phyloP scores from a whole-genome alignment of 1,140 invertebrate genomes.

The Colletes gigas region DNA sequence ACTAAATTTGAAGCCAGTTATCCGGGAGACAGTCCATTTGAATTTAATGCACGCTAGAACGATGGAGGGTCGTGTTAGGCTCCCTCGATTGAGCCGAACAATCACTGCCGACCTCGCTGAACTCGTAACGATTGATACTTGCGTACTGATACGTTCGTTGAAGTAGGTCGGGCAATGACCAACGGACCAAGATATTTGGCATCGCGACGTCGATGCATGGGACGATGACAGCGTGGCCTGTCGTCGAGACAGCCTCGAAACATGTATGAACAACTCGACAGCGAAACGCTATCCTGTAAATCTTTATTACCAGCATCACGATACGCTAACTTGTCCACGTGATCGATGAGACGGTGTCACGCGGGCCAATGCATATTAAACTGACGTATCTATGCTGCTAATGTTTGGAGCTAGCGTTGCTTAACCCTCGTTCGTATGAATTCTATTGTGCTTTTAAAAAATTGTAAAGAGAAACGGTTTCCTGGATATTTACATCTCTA shows the following conservation, averaged over 20 bases:
- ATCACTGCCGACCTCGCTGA: conserved; percentile 43
- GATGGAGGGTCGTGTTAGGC: conserved; percentile 20
- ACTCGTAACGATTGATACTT: conserved; percentile 36
- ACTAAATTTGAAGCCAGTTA: too few relatives aligned
- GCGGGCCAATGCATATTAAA: conserved; percentile 25
- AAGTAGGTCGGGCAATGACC: conserved; percentile 53
- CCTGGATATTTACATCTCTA: too few relatives aligned
- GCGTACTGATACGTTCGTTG: conserved; percentile 15
- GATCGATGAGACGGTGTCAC: conserved; percentile 46
- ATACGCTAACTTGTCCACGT: conserved; percentile 17
- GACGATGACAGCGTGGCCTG: neutral
- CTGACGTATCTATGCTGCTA: neutral
- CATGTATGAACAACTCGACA: neutral
- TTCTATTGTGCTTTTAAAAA: too few relatives aligned
- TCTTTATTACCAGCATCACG: conserved; percentile 51
- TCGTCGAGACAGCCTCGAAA: neutral
- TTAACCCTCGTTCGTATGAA: too few relatives aligned
- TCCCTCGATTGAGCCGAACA: conserved; percentile 41
- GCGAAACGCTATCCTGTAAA: conserved; percentile 33
- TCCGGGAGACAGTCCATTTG: neutral
- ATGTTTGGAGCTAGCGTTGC: neutral
- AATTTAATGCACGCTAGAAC: conserved; percentile 5
- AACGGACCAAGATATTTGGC: conserved; percentile 32
- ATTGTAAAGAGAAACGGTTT: too few relatives aligned
- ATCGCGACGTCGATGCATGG: conserved; percentile 23